Percentiles rank a stretch among this genome's conserved stretches.
Conservation (phyloP, 2,888 invertebrate genomes). For the Eupeodes luniger region DNA sequence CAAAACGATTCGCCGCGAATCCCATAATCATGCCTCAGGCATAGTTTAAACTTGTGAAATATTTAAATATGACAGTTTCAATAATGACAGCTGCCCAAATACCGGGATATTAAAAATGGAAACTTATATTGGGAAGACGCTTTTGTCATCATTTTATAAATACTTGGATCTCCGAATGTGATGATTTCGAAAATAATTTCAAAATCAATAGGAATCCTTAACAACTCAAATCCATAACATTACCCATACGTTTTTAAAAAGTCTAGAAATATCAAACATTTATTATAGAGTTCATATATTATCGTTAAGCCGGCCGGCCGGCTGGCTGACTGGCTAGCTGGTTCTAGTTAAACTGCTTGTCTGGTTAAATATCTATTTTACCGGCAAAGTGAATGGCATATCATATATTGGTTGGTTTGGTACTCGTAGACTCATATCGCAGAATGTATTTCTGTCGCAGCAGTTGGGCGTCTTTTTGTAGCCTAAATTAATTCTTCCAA, state of each 20-base stretch:
- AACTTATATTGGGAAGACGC: no score
- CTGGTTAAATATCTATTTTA: constrained; percentile 2
- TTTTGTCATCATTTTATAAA: no score
- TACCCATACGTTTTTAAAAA: not conserved
- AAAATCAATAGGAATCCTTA: no score
- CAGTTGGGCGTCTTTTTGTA: constrained; percentile 30
- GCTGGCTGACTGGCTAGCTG: not conserved
- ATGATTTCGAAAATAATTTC: no score
- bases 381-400: constrained; percentile 39
- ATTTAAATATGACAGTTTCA: no score
- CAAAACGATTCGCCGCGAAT: no score
- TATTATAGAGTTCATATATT: not conserved
- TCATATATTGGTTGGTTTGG: not conserved
- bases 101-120: no score
- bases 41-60: no score
- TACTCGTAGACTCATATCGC: not conserved
- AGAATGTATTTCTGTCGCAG: not conserved
- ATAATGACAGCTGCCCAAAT: no score
- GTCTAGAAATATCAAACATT: not conserved
- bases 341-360: not conserved
- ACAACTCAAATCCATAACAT: no score
- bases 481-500: constrained; percentile 23
- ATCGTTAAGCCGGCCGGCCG: constrained; percentile 18
- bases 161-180: no score
- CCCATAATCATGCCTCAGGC: no score